Conservation (phyloP, 35 echinoderm and acorn worm species). For the Holothuria glaberrima region DNA sequence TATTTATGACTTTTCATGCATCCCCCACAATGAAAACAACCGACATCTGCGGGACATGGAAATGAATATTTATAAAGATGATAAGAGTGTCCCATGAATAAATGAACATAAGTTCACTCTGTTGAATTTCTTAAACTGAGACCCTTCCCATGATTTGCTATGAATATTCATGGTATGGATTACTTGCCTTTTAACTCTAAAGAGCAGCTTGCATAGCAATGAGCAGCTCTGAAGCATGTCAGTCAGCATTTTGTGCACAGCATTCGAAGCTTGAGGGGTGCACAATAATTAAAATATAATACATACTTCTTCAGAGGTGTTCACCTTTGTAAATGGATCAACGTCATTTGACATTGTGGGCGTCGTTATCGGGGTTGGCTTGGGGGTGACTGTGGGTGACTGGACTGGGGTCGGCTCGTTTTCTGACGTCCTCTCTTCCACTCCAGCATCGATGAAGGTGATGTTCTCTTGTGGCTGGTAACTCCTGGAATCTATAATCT, state of each 20-base stretch:
- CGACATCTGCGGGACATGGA: too few relatives aligned
- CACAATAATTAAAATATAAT: conserved; percentile 54
- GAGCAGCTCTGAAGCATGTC: conserved; percentile 4
- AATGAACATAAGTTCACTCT: too few relatives aligned
- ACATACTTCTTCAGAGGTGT: conserved; percentile 77
- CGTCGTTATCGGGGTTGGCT: conserved; percentile 23
- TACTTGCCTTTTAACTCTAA: conserved; percentile 41
- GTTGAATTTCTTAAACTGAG: too few relatives aligned
- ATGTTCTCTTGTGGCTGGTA: conserved; percentile 56
- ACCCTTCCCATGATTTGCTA: background rate
- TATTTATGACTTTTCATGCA: too few relatives aligned
- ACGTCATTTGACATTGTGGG: conserved; percentile 41
- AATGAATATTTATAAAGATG: too few relatives aligned
- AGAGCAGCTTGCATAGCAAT: conserved; percentile 26
- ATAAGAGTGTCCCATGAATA: too few relatives aligned
- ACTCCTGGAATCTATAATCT: conserved; percentile 49
- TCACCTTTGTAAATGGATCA: conserved; percentile 95
- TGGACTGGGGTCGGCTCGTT: conserved; percentile 64
- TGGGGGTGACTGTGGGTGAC: conserved; percentile 64
- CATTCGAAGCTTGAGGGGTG: conserved; percentile 61
- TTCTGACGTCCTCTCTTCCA: conserved; percentile 56
- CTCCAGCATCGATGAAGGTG: conserved; percentile 77
- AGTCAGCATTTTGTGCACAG: conserved; percentile 47
- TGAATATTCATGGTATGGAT: conserved; percentile 39
- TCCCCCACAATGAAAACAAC: too few relatives aligned